Evolutionary conservation across 1,140 invertebrate genomes (phyloP).

Genomic region (Lineus longissimus): DNA sequence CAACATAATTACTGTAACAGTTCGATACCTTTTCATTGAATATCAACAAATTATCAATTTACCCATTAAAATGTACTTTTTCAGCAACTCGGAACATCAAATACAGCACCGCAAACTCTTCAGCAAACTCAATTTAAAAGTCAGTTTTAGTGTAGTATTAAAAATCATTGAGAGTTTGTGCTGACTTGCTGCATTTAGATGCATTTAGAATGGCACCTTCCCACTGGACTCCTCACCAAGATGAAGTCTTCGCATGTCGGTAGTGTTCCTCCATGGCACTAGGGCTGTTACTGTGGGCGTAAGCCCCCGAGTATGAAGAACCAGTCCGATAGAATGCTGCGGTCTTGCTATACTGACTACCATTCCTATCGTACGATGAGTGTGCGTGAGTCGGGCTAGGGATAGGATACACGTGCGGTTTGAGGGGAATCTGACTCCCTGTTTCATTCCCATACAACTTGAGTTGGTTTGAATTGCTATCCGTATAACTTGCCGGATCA

Average conservation of each 20-base stretch:
- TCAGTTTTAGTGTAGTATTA: too few species aligned
- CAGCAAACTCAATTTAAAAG: too few species aligned
- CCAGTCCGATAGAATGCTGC: not conserved
- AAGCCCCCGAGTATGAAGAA: not conserved
- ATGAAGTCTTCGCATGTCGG: not conserved
- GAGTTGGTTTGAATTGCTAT: constrained; percentile 4
- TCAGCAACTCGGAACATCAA: too few species aligned
- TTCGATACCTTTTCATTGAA: too few species aligned
- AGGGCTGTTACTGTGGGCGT: not conserved
- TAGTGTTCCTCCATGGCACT: not conserved
- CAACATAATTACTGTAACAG: too few species aligned
- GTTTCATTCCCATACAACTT: not conserved
- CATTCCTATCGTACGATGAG: not conserved
- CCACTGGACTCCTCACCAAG: not conserved
- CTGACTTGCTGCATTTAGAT: too few species aligned
- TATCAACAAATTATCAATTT: too few species aligned
- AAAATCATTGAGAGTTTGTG: too few species aligned
- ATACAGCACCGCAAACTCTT: too few species aligned
- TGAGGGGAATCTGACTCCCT: not conserved
- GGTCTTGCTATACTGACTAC: not conserved
- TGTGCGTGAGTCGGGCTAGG: not conserved
- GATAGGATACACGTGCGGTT: not conserved
- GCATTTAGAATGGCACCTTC: too few species aligned
- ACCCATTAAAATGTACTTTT: too few species aligned
- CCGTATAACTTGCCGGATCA: constrained; percentile 13